Base-by-base conservation (phyloP, 2,888 invertebrate genomes). In the Anagyrus pseudococci region DNA sequence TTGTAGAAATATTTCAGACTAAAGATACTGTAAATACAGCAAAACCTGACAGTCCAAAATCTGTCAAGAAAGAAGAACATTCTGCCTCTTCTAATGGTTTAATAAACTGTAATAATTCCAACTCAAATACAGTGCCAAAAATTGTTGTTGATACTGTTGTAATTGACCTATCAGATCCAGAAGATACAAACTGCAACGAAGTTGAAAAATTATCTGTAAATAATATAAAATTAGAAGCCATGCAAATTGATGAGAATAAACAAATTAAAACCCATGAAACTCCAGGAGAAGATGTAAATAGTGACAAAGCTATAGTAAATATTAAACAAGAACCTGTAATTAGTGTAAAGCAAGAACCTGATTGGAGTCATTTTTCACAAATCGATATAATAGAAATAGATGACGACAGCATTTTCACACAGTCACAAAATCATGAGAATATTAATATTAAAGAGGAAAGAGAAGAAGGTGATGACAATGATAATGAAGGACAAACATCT, bases 351-450 rank as follows among this genome's bases (percentile, higher is more conserved):
- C 1, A 40, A 49, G 65, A 65, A 47, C 47, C 54, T 20, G 49
- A 66, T 10, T 62, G 41, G 37, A n/a, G 25, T 15, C 19, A 13
- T 50, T 66, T 62, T 50, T 62, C 64, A 22, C 62, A 67, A 57
- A 40, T 49, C 7, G 67, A 67, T 52, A 1, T 67, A 19, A 52
- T 64, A 41, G 67, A 64, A 47, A 49, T 62, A 19, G 53, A 63
- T 26, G 67, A 68, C 52, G 84, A 83, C 73, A 83, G 84, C 56
- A 78, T 84, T 58, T 85, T 86, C 81, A 81, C 82, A 19, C 72
- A 81, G 48, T 83, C 86, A 48, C 83, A 87, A 43, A 83, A 87
- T 2, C 85, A 85, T 82, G 83, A 65, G 82, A 37, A 71, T 43
- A 78, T 58, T 10, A 78, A 70, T 62, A 73, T 71, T 37, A 71